Conservation (phyloP, 2,888 invertebrate genomes). For the Drosophila peninsularis region DNA sequence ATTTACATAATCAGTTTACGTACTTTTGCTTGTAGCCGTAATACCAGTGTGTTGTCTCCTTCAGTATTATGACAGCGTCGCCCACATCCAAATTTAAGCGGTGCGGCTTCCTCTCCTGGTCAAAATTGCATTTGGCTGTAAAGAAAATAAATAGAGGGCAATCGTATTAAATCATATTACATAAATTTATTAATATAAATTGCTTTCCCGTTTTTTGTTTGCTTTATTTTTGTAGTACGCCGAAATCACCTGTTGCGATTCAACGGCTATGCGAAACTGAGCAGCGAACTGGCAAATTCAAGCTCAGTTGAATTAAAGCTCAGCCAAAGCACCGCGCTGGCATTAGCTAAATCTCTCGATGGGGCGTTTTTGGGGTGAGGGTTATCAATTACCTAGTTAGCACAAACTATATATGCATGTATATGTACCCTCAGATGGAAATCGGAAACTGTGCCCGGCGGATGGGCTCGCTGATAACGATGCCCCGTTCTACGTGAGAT, state of each 20-base stretch:
- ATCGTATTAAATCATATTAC: constrained; percentile 10
- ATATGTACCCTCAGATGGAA: background rate
- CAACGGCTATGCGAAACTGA: constrained; percentile 39
- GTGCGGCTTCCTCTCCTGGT: constrained; percentile 84
- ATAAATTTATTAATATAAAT: background rate
- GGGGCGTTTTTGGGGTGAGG: constrained; percentile 57
- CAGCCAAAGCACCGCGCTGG: constrained; percentile 2
- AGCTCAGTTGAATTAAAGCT: constrained; percentile 35
- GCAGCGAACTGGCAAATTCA: constrained; percentile 25
- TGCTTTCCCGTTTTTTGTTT: background rate
- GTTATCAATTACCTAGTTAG: constrained; percentile 71
- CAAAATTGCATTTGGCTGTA: constrained; percentile 84
- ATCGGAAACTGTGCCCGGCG: constrained; percentile 40
- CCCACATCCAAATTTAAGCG: constrained; percentile 84
- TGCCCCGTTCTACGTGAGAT: constrained; percentile 63
- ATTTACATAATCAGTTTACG: constrained; percentile 66
- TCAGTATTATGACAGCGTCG: constrained; percentile 83
- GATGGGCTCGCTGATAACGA: constrained; percentile 33
- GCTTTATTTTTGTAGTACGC: background rate
- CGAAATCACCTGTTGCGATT: constrained; percentile 39
- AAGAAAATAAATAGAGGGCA: constrained; percentile 24
- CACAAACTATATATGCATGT: constrained; percentile 1
- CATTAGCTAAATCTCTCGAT: constrained; percentile 13
- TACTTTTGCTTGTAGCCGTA: constrained; percentile 85
- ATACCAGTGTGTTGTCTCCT: constrained; percentile 84